phyloP scores from a whole-genome alignment of 1,140 invertebrate genomes.

The Diorhabda carinulata region DNA sequence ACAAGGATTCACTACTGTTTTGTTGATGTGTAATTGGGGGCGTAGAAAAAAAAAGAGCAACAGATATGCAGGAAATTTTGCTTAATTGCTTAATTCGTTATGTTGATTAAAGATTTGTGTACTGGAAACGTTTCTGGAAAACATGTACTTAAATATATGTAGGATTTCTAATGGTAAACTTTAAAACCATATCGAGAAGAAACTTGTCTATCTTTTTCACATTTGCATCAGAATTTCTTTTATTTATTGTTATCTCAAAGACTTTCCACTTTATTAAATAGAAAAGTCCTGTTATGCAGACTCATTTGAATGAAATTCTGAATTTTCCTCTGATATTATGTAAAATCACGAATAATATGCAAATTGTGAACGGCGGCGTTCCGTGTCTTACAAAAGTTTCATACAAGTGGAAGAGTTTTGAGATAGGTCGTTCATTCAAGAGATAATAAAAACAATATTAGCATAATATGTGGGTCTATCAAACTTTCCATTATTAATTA shows the following conservation, averaged over 20 bases:
- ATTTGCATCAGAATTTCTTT: constrained; percentile 5
- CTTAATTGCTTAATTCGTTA: no score
- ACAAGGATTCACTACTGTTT: no score
- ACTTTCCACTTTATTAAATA: constrained; percentile 16
- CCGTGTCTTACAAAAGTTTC: constrained; percentile 15
- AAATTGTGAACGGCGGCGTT: constrained; percentile 8
- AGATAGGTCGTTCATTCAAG: constrained; percentile 4
- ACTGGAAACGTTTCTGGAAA: no score
- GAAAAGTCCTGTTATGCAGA: constrained; percentile 11
- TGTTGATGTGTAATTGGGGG: no score
- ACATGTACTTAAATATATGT: no score
- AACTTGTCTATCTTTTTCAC: not conserved
- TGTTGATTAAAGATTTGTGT: no score
- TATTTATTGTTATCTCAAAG: constrained; percentile 10
- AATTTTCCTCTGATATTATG: constrained; percentile 11
- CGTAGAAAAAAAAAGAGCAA: no score
- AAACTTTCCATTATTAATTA: no score
- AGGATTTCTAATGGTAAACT: no score
- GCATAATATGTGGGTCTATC: not conserved
- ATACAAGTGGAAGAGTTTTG: not conserved
- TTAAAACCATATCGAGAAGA: no score
- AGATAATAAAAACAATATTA: constrained; percentile 13
- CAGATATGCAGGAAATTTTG: no score
- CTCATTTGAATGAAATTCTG: constrained; percentile 15
- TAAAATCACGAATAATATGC: constrained; percentile 6